Percentiles rank a stretch among this genome's conserved stretches.
These are phyloP conservation scores for Nothocercus julius DNA, from an alignment of 2,113 vertebrate genomes.

Conservation along the genomic window DNA sequence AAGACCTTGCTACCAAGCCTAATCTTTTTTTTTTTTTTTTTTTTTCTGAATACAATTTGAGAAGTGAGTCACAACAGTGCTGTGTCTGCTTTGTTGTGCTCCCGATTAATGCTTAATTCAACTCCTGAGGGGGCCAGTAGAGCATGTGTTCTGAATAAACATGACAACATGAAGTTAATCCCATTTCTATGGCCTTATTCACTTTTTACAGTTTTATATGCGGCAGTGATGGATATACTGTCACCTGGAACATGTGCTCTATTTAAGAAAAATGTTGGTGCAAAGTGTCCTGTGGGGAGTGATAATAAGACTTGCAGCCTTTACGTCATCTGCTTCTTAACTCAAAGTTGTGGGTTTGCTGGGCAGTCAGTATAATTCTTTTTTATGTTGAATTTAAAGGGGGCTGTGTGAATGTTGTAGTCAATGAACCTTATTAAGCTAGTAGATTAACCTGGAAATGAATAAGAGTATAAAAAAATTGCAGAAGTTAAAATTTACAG, in stretches of 20 bases:
- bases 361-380: not conserved
- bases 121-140: not conserved
- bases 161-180: slow-evolving; percentile 14
- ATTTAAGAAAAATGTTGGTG: slow-evolving; percentile 19
- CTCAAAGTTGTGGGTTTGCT: not conserved
- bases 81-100: not conserved
- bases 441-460: not conserved
- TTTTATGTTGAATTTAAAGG: not conserved
- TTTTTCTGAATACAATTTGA: not conserved
- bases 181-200: not conserved
- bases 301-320: slow-evolving; percentile 14
- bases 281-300: slow-evolving; percentile 34
- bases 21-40: not conserved
- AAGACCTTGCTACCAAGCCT: not conserved
- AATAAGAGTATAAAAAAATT: not conserved
- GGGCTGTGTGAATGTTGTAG: not conserved
- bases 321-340: slow-evolving; percentile 21
- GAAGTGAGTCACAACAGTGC: not conserved
- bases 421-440: not conserved
- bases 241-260: not conserved
- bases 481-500: slow-evolving; percentile 12
- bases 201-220: slow-evolving; percentile 16
- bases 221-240: slow-evolving; percentile 10
- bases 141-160: not conserved
- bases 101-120: not conserved